Evolutionary conservation across 1,140 invertebrate genomes (phyloP).

Genomic region (Reticulitermes speratus): DNA sequence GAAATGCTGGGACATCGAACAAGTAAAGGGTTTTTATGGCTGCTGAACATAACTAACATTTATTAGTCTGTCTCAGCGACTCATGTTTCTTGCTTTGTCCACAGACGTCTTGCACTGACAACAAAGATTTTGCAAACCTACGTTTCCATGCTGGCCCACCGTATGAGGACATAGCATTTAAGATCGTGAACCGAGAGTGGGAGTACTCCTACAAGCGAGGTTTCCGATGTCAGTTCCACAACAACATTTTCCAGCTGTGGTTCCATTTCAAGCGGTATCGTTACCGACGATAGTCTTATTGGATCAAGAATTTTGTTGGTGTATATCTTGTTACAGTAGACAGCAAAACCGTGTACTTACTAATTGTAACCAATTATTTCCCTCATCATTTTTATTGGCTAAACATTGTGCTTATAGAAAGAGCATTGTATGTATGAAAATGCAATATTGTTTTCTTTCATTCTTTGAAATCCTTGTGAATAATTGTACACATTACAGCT

Average conservation of each 20-base stretch:
- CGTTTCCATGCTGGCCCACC: constrained; percentile 96
- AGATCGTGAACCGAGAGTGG: constrained; percentile 99
- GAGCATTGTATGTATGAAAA: too few relatives aligned
- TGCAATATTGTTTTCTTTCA: too few relatives aligned
- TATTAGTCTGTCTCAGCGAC: neutral
- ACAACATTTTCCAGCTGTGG: constrained; percentile 99
- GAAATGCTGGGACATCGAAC: too few relatives aligned
- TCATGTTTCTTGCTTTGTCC: constrained; percentile 43
- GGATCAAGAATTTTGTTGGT: neutral
- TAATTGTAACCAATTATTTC: too few relatives aligned
- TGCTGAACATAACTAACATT: too few relatives aligned
- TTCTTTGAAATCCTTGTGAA: too few relatives aligned
- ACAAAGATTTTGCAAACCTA: constrained; percentile 92
- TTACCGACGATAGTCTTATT: constrained; percentile 78
- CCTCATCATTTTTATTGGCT: too few relatives aligned
- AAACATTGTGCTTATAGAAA: too few relatives aligned
- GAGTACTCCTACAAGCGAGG: constrained; percentile 98
- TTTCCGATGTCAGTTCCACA: constrained; percentile 98
- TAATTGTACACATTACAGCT: too few relatives aligned
- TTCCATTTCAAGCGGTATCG: constrained; percentile 98
- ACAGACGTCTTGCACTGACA: constrained; percentile 86
- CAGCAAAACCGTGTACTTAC: neutral
- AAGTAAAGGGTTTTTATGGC: too few relatives aligned
- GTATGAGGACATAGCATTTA: constrained; percentile 99
- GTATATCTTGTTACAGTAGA: neutral